phyloP scores from a whole-genome alignment of 2,888 invertebrate species.

The Chrysomela aeneicollis region DNA sequence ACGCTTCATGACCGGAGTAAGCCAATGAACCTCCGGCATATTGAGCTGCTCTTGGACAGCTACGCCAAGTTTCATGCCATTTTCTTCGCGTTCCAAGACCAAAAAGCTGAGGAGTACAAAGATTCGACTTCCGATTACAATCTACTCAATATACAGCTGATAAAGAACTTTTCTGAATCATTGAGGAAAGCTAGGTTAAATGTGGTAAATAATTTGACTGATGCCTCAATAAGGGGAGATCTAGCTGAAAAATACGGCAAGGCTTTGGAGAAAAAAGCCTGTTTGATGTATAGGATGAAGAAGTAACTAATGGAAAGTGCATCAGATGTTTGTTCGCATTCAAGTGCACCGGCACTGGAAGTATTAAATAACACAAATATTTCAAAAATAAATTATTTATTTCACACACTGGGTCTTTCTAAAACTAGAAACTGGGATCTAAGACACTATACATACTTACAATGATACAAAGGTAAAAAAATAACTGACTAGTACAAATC shows the following conservation, averaged over 20 bases:
- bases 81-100: constrained; percentile 33
- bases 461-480: constrained; percentile 33
- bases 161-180: neutral
- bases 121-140: neutral
- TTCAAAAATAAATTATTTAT: constrained; percentile 17
- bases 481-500: constrained; percentile 37
- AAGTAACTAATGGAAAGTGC: too few relatives aligned
- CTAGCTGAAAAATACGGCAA: constrained; percentile 11
- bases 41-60: constrained; percentile 23
- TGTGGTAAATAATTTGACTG: neutral
- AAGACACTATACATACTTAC: constrained; percentile 20
- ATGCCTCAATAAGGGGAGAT: neutral
- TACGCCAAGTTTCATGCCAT: constrained; percentile 38
- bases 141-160: neutral
- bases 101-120: constrained; percentile 23
- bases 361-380: neutral
- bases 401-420: constrained; percentile 19
- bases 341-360: too few relatives aligned
- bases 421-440: constrained; percentile 19
- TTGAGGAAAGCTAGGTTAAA: neutral
- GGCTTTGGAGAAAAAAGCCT: constrained; percentile 20
- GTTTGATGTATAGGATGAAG: constrained; percentile 10
- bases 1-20: constrained; percentile 23
- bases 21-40: constrained; percentile 27
- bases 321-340: too few relatives aligned